Percentiles rank a stretch among this genome's conserved stretches.
Evolutionary conservation across 2,797 vertebrate species (phyloP).

Genomic region (Arremon brunneinucha): DNA sequence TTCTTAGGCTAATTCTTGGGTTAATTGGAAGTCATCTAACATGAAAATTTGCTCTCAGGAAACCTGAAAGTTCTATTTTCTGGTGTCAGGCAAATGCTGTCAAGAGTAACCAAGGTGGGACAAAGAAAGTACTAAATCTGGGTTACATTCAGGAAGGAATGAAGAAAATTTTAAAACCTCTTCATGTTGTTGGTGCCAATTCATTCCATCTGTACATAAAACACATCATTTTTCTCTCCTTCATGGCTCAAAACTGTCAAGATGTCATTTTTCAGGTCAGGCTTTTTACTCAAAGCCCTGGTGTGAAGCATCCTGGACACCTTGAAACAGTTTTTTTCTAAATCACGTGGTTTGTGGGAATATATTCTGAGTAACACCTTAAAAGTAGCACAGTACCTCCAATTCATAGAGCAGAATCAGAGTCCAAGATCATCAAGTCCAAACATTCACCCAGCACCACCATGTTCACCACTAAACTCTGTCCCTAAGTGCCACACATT

Average conservation of each 20-base stretch:
- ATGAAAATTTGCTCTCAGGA: neutral
- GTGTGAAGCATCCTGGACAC: neutral
- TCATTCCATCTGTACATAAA: neutral
- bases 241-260: neutral
- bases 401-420: neutral
- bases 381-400: neutral
- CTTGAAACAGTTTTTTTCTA: neutral
- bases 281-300: neutral
- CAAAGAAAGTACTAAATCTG: neutral
- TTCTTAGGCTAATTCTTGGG: neutral
- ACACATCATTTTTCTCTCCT: neutral
- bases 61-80: neutral
- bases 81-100: neutral
- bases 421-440: neutral
- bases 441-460: neutral
- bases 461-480: neutral
- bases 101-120: neutral
- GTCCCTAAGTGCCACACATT: neutral
- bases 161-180: neutral
- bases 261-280: neutral
- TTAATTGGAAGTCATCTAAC: neutral
- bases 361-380: neutral
- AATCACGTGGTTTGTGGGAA: neutral
- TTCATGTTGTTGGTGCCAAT: neutral
- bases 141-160: neutral